A percentile compares a stretch with the other conserved stretches of the same genome.
Evolutionary conservation across 2,113 vertebrate species (phyloP).

Genomic region (Apodemus sylvaticus): DNA sequence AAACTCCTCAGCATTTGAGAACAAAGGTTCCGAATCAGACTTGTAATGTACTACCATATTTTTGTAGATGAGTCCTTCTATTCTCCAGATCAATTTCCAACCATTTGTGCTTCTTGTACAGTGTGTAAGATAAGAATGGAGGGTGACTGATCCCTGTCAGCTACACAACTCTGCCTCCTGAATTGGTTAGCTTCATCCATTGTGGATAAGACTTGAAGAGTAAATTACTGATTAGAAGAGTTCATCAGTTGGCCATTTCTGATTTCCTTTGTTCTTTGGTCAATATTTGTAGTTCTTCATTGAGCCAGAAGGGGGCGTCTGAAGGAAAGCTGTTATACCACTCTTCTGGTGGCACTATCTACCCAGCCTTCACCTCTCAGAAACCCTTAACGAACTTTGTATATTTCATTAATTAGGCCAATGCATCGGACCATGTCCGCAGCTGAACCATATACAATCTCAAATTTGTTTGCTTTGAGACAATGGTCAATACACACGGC

Average conservation of each 20-base stretch:
- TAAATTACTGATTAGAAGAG: neutral
- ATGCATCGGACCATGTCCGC: neutral
- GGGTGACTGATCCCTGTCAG: accelerated
- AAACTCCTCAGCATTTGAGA: slow-evolving; percentile 1
- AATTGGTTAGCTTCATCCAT: neutral
- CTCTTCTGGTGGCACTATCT: neutral
- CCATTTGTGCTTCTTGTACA: neutral
- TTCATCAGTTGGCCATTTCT: neutral
- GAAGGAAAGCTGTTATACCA: neutral
- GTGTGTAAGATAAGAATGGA: neutral
- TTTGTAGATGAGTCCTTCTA: neutral
- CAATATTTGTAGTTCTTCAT: neutral
- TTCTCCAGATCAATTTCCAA: neutral
- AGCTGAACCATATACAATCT: neutral
- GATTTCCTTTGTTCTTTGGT: neutral
- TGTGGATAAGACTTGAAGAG: neutral
- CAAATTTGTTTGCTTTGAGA: neutral
- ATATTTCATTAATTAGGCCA: neutral
- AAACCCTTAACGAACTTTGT: neutral
- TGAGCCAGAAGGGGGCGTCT: no score
- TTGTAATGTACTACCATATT: neutral
- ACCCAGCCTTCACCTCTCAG: neutral
- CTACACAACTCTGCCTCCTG: neutral
- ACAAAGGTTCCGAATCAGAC: neutral
- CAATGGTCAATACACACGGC: neutral